Percentiles rank a stretch among this genome's conserved stretches.
These are phyloP conservation scores for Dendrocincla tyrannina DNA, from an alignment of 2,797 vertebrate species.

Conservation along the genomic window DNA sequence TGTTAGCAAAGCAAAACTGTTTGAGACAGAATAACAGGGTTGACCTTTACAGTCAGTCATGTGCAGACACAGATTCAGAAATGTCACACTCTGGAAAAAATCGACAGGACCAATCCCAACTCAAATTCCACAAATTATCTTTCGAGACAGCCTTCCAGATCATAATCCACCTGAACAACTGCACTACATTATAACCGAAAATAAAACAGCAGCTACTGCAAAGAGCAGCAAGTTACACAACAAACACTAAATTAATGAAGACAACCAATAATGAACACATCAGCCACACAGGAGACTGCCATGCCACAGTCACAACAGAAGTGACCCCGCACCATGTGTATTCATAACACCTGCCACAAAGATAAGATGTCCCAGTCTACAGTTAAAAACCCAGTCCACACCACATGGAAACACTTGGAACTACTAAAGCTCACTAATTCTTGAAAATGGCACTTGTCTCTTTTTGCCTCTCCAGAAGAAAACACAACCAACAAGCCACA, in stretches of 20 bases:
- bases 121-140: neutral
- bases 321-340: neutral
- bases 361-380: neutral
- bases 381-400: neutral
- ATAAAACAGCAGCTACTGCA: neutral
- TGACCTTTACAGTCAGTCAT: neutral
- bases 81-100: neutral
- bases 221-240: neutral
- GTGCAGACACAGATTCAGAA: neutral
- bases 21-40: neutral
- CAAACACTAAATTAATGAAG: neutral
- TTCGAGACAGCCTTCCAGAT: neutral
- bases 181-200: neutral
- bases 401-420: accelerated
- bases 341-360: neutral
- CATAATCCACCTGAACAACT: neutral
- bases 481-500: neutral
- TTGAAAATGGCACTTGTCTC: neutral
- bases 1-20: neutral
- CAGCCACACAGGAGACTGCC: accelerated
- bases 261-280: accelerated
- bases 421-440: neutral
- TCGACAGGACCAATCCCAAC: neutral
- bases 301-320: neutral
- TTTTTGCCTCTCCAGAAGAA: neutral